Evolutionary conservation across 2,113 vertebrate genomes (phyloP), one percentile per base, ranked within the genome.

Genomic region (Machaerirhynchus nigripectus): DNA sequence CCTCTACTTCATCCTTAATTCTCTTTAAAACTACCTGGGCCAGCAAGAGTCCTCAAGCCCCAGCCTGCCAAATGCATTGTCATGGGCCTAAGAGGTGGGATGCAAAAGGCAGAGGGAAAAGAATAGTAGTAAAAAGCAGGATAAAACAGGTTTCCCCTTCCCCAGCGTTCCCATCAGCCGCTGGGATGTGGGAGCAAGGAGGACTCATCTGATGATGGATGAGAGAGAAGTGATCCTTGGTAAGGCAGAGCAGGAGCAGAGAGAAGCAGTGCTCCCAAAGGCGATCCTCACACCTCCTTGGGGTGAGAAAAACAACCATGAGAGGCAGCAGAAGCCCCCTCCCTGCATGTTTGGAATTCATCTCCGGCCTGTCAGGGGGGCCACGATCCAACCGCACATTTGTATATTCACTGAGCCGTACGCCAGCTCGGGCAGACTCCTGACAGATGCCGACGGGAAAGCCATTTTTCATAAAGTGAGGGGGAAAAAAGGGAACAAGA

Each of bases 381-480:
- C 79, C 89, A 69, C 11, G 8, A 87, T 97, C 97, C 97, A 97
- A 82, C 84, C 31, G 2, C 94, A 90, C 92, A 89, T 97, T 97
- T 97, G 96, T 97, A 92, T 95, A 96, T 97, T 97, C 98, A 97
- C 85, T 96, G 97, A 98, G 97, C 96, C 61, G 0, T 96, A 60
- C 76, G 53, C 92, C 19, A 2, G 80, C 91, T 95, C 79, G 24
- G 37, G 87, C 46, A 40, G 90, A 44, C 96, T 96, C 89, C 96
- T 97, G 97, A 97, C 97, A 98, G 96, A 96, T 97, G 95, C 96
- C 97, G 96, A 96, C 94, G 95, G 94, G 93, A 97, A 96, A 96
- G 87, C 93, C 96, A 97, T 97, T 97, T 97, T 97, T 97, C 97
- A 97, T 94, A 87, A 96, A 91, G 91, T 89, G 31, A 83, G 71